These are phyloP conservation scores for Diuraphis noxia DNA, from an alignment of 1,140 invertebrate species.

Conservation along the genomic window DNA sequence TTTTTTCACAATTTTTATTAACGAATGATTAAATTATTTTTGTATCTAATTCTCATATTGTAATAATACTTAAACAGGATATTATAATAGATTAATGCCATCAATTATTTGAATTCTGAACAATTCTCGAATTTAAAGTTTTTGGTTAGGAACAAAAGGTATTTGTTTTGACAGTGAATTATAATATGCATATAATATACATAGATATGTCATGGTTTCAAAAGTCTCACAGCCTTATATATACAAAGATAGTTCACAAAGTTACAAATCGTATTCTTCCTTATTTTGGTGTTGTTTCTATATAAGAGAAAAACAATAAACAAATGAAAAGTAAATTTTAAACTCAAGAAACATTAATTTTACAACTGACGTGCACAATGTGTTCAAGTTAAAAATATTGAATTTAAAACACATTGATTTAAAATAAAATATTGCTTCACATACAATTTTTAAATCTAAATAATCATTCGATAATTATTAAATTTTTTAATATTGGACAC, in stretches of 20 bases:
- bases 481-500: neutral
- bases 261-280: neutral
- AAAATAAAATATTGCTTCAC: neutral
- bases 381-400: neutral
- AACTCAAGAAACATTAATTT: neutral
- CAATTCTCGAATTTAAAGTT: neutral
- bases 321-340: neutral
- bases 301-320: neutral
- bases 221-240: neutral
- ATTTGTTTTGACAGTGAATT: neutral
- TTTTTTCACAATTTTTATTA: neutral
- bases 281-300: neutral
- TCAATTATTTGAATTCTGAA: conserved; percentile 8
- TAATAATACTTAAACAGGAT: neutral
- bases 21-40: neutral
- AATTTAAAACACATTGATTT: neutral
- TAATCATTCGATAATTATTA: neutral
- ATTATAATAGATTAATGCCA: neutral
- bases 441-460: neutral
- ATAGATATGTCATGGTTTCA: neutral
- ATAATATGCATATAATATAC: neutral
- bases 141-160: neutral
- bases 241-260: neutral
- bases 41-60: neutral
- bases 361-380: neutral